Percentiles rank a stretch among this genome's conserved stretches.
phyloP scores from a whole-genome alignment of 1,140 invertebrate species.

The Pectinophora gossypiella region DNA sequence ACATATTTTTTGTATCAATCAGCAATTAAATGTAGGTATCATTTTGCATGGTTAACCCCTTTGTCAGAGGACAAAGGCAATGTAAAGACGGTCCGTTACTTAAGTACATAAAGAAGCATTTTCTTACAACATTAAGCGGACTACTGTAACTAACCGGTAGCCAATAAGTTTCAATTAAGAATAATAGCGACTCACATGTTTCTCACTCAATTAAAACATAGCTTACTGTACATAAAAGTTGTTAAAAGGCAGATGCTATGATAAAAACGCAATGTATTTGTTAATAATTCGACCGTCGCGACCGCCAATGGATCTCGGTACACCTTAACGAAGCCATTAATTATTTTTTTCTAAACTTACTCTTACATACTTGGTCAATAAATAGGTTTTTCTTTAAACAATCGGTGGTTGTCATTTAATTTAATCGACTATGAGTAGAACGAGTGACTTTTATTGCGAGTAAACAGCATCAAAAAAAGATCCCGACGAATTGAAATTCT shows the following conservation, averaged over 20 bases:
- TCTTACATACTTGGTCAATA: no score
- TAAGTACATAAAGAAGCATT: no score
- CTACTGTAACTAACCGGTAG: background rate
- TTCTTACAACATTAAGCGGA: background rate
- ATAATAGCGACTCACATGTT: slow-evolving; percentile 31
- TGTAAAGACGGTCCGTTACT: no score
- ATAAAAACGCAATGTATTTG: slow-evolving; percentile 47
- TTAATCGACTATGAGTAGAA: slow-evolving; percentile 41
- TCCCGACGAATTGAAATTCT: no score
- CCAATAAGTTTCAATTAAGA: slow-evolving; percentile 21
- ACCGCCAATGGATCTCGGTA: slow-evolving; percentile 9
- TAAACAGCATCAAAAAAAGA: no score
- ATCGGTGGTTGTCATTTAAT: slow-evolving; percentile 30
- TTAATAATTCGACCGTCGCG: slow-evolving; percentile 41
- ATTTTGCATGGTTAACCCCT: no score
- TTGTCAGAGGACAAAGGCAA: no score
- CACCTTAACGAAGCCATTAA: slow-evolving; percentile 31
- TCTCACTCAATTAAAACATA: slow-evolving; percentile 61
- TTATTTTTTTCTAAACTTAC: slow-evolving; percentile 33
- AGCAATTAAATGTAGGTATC: no score
- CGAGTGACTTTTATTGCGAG: no score
- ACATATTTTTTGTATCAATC: no score
- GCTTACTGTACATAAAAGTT: slow-evolving; percentile 29
- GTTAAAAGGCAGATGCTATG: slow-evolving; percentile 39
- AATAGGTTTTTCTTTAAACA: no score